Base-by-base conservation (phyloP, 2,888 invertebrate genomes). In the Rotaria macrura region DNA sequence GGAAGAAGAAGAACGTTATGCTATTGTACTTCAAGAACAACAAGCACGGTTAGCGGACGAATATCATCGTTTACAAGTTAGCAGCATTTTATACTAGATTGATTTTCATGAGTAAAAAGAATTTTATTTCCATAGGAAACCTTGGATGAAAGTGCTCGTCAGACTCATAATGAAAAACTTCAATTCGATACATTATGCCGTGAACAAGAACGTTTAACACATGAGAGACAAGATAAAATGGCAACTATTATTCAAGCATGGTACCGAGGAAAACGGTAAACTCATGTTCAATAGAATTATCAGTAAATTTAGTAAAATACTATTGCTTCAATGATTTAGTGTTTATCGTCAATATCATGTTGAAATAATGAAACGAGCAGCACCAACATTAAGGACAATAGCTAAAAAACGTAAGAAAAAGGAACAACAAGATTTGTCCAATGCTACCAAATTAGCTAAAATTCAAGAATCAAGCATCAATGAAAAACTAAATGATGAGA, bases 1-100 rank as follows among this genome's bases (percentile, higher is more conserved):
- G 65, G 65, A 65, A 65, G 65, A 65, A 65, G 65, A 65, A 65
- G 65, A 65, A 20, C 65, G 65, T 65, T 65, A 65, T 34, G 65
- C 65, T 12, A 34, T 38, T 34, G 65, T 65, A 34, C 65, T 65
- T 65, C 65, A 38, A 38, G 65, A 65, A 7, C 65, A 65, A 65
- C 65, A 65, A 65, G 34, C 29, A 29, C 38, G 65, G 17, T 38
- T 65, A 34, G 34, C 65, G 17, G 65, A 65, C 34, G 65, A 65
- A 65, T 65, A 65, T 20, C 65, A 25, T 65, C 65, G 34, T 34
- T 65, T 65, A 34, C 65, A 65, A 65, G 65, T 65, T 34, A 2
- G 20, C 17, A 10, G 12, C 6, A n/a, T 2, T 1, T 29, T n/a
- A 29, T 12, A 4, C 2, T 57, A 7, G 10, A 47, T 57, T 57